Base-by-base conservation (phyloP, 2,113 vertebrate genomes). In the Cygnus atratus region DNA sequence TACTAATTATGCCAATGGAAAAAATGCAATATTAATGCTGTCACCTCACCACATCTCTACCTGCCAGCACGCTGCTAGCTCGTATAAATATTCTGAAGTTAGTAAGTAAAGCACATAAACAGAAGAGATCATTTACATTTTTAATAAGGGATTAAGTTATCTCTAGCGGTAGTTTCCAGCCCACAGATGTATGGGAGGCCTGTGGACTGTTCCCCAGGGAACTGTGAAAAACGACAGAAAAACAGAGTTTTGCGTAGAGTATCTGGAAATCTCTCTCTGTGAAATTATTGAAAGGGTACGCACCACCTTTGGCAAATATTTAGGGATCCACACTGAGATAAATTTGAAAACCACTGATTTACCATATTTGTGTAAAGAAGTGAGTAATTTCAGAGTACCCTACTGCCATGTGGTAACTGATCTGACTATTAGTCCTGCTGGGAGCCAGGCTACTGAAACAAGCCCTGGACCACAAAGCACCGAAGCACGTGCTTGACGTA, bases 1-100 rank as follows among this genome's bases (percentile, higher is more conserved):
- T 96, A 95, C 90, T 97, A 95, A 97, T 95, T 94, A 97, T 96
- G 87, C 90, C 92, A 77, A 13, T 93, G 86, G 83, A 90, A 93
- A 84, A 95, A 93, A 90, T 91, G 66, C 75, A 63, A 9, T 89
- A 81, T 93, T 87, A 93, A 87, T 88, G 78, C 82, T 89, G 93
- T 88, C 86, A 87, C 43, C 48, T 91, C 86, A 62, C 84, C 63
- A 0, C 57, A 67, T 63, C 75, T 87, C 67, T 92, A 96, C 96
- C 95, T 96, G 84, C 73, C 95, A 96, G 87, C 65, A 17, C 13
- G 33, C 93, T 87, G 87, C 92, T 96, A 91, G 92, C 79, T 97
- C 6, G 17, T 75, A 94, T 88, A 85, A 97, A 85, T 95, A 84
- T 93, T 95, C 90, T 43, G 92, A 66, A 96, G 61, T 87, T 82